Conservation (phyloP, 2,113 vertebrate genomes). For the Sapayoa aenigma region DNA sequence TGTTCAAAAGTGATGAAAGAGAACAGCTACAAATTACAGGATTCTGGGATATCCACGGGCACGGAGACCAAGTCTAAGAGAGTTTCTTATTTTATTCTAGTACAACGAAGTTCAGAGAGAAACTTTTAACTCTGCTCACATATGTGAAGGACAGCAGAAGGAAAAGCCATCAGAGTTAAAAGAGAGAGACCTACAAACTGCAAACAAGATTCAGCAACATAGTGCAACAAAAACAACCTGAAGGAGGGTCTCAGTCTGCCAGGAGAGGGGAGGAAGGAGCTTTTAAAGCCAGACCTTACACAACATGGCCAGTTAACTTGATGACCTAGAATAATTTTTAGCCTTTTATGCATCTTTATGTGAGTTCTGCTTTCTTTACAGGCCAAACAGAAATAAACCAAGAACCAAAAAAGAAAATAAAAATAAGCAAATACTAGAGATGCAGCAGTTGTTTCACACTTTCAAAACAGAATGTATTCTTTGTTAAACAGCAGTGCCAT, state of each 20-base stretch:
- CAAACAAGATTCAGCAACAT: not conserved
- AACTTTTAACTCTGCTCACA: not conserved
- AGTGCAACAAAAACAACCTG: not conserved
- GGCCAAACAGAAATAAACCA: not conserved
- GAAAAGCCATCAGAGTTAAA: not conserved
- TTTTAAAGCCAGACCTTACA: not conserved
- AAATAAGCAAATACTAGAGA: not conserved
- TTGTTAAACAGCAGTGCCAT: not conserved
- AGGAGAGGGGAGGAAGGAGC: not conserved
- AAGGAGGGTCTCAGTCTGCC: not conserved
- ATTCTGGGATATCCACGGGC: not conserved
- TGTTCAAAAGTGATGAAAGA: not conserved
- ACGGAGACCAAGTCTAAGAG: not conserved
- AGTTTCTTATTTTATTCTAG: not conserved
- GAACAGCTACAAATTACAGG: not conserved
- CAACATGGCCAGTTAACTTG: not conserved
- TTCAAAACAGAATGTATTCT: not conserved
- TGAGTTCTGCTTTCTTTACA: not conserved
- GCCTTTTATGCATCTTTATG: not conserved
- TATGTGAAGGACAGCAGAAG: not conserved
- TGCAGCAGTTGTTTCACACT: not conserved
- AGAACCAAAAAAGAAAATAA: not conserved
- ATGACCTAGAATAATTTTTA: not conserved
- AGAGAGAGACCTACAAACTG: not conserved
- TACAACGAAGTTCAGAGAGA: not conserved